Percentiles rank a stretch among this genome's conserved stretches.
These are phyloP conservation scores for Sarcophaga bullata DNA, from an alignment of 1,140 invertebrate species.

Conservation along the genomic window DNA sequence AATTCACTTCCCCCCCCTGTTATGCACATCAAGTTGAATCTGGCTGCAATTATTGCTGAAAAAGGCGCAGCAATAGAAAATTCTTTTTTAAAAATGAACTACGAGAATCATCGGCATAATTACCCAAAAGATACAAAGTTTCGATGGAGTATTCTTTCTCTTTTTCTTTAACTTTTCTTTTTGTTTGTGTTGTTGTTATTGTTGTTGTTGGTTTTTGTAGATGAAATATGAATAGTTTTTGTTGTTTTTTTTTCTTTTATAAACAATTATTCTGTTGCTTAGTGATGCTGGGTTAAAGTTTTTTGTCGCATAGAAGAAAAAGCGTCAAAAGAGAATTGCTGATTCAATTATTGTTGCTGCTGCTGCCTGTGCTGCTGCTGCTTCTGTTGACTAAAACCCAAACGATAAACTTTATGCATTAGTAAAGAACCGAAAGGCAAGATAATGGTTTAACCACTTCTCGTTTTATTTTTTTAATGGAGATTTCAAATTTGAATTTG, in stretches of 20 bases:
- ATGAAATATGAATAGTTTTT: background rate
- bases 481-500: too few species aligned
- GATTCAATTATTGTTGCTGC: background rate
- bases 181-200: background rate
- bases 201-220: background rate
- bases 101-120: background rate
- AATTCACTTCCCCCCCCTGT: background rate
- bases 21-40: background rate
- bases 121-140: background rate
- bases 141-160: too few species aligned
- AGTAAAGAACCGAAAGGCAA: background rate
- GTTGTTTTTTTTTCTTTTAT: slow-evolving; percentile 1
- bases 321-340: slow-evolving; percentile 24
- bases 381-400: background rate
- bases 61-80: background rate
- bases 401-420: background rate
- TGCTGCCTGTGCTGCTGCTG: too few species aligned
- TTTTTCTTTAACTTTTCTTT: background rate
- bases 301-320: slow-evolving; percentile 3
- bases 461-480: too few species aligned
- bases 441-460: too few species aligned
- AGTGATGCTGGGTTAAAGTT: background rate
- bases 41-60: background rate
- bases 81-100: background rate
- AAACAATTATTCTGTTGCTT: slow-evolving; percentile 7